Evolutionary conservation across 1,140 invertebrate genomes (phyloP).

Genomic region (Oscheius sp.): DNA sequence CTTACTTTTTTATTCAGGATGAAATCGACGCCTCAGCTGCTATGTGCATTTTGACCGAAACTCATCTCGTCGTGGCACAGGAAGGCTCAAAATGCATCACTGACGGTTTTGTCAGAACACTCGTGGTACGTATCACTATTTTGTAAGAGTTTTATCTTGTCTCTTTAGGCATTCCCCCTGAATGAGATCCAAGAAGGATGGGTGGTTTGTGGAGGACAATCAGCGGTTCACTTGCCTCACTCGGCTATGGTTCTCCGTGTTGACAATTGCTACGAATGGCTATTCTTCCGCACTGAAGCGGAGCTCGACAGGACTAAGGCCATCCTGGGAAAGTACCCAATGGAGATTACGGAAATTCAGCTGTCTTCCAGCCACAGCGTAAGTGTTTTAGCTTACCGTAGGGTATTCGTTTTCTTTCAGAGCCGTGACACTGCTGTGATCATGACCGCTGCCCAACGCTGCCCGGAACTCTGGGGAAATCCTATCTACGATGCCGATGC

Average conservation of each 20-base stretch:
- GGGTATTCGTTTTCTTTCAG: too few relatives aligned
- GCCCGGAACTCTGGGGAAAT: background rate
- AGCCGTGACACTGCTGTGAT: background rate
- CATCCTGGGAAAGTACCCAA: background rate
- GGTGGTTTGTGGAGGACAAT: background rate
- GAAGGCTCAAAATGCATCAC: background rate
- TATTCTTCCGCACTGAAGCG: background rate
- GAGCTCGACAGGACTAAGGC: background rate
- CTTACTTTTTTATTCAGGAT: background rate
- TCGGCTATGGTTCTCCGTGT: background rate
- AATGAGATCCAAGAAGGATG: background rate
- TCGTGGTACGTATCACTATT: background rate
- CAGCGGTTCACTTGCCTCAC: background rate
- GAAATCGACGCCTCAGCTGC: background rate
- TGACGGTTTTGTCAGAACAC: slow-evolving; percentile 4
- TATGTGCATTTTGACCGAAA: background rate
- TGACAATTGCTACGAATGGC: background rate
- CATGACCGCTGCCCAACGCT: background rate
- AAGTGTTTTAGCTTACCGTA: too few relatives aligned
- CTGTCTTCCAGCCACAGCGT: too few relatives aligned
- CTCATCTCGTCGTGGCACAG: background rate
- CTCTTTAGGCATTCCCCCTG: background rate
- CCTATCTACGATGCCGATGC: background rate
- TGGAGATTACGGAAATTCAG: background rate
- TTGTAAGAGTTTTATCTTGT: slow-evolving; percentile 3